These are phyloP conservation scores for Lasiurus cinereus DNA, from an alignment of 2,113 vertebrate species.

Conservation along the genomic window DNA sequence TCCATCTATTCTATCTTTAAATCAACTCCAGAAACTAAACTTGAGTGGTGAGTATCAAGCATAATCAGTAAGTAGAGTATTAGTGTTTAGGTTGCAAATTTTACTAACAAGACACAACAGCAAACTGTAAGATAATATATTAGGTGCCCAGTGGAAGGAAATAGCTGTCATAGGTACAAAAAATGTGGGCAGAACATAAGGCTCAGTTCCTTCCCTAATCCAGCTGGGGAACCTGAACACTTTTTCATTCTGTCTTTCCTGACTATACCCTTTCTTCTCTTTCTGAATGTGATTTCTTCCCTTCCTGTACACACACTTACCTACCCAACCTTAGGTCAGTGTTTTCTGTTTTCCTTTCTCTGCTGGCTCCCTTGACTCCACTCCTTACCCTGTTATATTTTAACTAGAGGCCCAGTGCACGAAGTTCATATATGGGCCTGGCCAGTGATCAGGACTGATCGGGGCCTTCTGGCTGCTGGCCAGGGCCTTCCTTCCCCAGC, in stretches of 20 bases:
- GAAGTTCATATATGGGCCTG: too few relatives aligned
- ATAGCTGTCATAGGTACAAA: background rate
- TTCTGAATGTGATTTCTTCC: background rate
- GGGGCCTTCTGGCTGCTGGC: too few relatives aligned
- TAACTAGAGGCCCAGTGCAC: background rate
- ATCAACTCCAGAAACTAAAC: conserved; percentile 77
- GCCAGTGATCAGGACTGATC: too few relatives aligned
- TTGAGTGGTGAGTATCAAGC: conserved; percentile 81
- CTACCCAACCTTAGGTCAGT: background rate
- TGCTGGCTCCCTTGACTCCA: background rate
- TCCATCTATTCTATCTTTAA: conserved; percentile 77
- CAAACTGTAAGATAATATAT: background rate
- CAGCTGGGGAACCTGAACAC: background rate
- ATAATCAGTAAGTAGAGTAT: conserved; percentile 24
- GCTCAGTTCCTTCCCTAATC: background rate
- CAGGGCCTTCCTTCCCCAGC: too few relatives aligned
- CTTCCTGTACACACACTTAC: background rate
- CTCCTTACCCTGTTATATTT: background rate
- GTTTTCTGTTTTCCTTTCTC: background rate
- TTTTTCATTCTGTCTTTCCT: conserved; percentile 32
- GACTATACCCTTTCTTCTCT: background rate
- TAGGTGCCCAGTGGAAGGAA: background rate
- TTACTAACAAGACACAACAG: conserved; percentile 4
- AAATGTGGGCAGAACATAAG: conserved; percentile 22
- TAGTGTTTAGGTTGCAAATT: background rate